phyloP scores from a whole-genome alignment of 2,113 vertebrate species.

The Lycaon pictus region DNA sequence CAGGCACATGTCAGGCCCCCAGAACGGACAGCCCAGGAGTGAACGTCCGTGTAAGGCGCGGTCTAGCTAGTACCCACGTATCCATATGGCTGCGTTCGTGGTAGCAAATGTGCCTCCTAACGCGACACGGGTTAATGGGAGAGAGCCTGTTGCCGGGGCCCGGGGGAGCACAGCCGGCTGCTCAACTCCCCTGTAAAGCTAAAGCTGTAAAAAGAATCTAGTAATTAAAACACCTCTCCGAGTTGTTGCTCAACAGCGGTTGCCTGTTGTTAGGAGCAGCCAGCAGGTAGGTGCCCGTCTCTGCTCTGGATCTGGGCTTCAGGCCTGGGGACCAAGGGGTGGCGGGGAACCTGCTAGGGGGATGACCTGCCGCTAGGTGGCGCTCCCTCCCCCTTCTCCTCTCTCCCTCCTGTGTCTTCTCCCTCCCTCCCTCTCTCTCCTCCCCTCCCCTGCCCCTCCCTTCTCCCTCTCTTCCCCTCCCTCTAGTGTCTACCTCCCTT shows the following conservation, averaged over 20 bases:
- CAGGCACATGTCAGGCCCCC: not conserved
- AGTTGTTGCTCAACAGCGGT: not conserved
- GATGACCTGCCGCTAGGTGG: not conserved
- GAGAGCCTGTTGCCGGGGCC: not conserved
- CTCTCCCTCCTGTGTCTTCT: too few relatives aligned
- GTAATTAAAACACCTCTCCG: not conserved
- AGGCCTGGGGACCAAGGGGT: not conserved
- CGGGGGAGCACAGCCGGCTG: not conserved
- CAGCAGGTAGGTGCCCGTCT: accelerated
- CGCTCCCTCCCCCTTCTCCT: not conserved
- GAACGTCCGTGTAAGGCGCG: not conserved
- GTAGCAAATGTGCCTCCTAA: not conserved
- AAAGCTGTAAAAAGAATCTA: not conserved
- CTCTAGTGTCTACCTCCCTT: not conserved
- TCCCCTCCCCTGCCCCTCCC: not conserved
- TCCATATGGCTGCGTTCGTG: not conserved
- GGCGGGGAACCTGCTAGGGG: accelerated
- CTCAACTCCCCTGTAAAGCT: not conserved
- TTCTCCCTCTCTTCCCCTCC: too few relatives aligned
- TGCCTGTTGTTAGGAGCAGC: not conserved
- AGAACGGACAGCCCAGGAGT: not conserved
- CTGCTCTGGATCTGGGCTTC: not conserved
- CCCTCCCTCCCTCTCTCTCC: not conserved
- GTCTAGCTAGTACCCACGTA: not conserved
- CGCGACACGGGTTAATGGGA: too few relatives aligned